phyloP scores from a whole-genome alignment of 2,797 vertebrate species.

The Micrastur ruficollis region DNA sequence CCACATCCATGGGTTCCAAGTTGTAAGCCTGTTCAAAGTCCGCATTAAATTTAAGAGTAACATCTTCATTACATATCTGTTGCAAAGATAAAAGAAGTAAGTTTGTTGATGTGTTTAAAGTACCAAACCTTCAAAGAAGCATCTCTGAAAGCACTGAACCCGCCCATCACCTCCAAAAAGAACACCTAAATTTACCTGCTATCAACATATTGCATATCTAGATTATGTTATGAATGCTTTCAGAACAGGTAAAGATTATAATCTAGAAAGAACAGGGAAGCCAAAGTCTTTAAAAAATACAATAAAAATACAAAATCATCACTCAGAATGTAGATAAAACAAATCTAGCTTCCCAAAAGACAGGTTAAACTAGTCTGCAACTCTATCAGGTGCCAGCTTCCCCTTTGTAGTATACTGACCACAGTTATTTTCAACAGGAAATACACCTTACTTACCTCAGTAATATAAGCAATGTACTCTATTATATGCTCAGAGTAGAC shows the following conservation, averaged over 20 bases:
- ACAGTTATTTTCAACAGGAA: background rate
- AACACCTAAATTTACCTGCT: background rate
- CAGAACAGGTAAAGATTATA: background rate
- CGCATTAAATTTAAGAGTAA: conserved; percentile 84
- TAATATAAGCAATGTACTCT: conserved; percentile 80
- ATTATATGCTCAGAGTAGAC: conserved; percentile 67
- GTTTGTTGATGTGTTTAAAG: background rate
- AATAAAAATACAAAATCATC: background rate
- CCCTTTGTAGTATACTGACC: background rate
- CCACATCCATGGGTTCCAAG: conserved; percentile 90
- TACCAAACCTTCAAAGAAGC: background rate
- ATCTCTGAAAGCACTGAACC: background rate
- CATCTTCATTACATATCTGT: conserved; percentile 84
- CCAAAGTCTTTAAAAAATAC: background rate
- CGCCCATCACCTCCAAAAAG: background rate
- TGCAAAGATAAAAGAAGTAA: background rate
- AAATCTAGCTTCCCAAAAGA: background rate
- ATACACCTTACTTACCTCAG: conserved; percentile 78
- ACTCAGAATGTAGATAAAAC: background rate
- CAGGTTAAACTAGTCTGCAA: background rate
- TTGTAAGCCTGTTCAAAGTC: conserved; percentile 85
- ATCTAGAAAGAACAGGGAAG: background rate
- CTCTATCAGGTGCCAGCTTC: background rate
- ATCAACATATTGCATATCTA: background rate
- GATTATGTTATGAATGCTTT: background rate